Base-by-base conservation (phyloP, 2,888 invertebrate genomes). In the Macrophya annulata region DNA sequence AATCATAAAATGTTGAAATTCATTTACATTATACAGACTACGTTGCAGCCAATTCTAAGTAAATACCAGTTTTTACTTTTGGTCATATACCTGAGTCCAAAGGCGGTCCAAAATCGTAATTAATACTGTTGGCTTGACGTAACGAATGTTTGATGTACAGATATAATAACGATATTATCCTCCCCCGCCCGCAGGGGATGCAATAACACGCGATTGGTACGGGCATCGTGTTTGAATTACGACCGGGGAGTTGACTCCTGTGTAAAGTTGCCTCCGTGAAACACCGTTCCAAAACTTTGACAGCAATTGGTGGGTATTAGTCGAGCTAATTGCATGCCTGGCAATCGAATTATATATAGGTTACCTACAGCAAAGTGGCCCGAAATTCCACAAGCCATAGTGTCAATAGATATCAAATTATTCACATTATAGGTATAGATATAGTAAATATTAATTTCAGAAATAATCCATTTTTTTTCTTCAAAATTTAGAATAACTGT, bases 71-170 rank as follows among this genome's bases (percentile, higher is more conserved):
- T 40, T 17, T 72, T 17, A 1, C 40, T 40, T 40, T 72, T 43
- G 4, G 71, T 1, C 3, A 9, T 31, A 10, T 17, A 9, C 17
- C n/a, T n/a, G n/a, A n/a, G 40, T 17, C 5, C 40, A 40, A 8
- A 72, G 62, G 62, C 62, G 62, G 62, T 12, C 71, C 71, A 43
- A 72, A 21, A 40, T 72, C 17, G 43, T 72, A 72, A 72, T 72
- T 74, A 43, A 45, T 74, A 74, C 15, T 12, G 0, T 10, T 5
- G 74, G 74, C 12, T 21, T 74, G 37, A 76, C 68, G 55, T 86
- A 86, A 87, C 85, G 86, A 86, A 85, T 82, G 74, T 85, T 85
- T 65, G 81, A 85, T 85, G 55, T 81, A 62, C 43, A 43, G 74
- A 71, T 84, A 51, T 84, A 84, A 84, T 84, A 84, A 84, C 55